Conservation (phyloP, 1,140 invertebrate genomes). For the Drosophila pectinifera region DNA sequence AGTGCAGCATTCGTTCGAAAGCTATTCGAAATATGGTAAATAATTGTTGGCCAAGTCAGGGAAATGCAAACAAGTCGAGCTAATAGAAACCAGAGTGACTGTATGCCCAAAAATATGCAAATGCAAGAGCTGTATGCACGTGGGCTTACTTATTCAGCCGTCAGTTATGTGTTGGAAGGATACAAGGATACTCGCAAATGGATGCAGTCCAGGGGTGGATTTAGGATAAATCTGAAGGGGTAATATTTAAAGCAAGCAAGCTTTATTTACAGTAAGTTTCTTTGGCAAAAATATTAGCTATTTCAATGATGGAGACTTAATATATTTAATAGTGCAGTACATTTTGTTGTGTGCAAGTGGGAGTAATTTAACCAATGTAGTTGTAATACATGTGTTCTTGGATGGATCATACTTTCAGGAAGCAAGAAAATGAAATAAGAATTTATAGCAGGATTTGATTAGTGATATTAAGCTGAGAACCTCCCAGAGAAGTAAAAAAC, state of each 20-base stretch:
- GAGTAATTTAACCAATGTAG: too few relatives aligned
- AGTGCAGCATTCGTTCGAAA: neutral
- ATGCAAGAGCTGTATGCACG: constrained; percentile 22
- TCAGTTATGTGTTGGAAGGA: constrained; percentile 16
- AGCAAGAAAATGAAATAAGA: too few relatives aligned
- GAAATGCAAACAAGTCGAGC: constrained; percentile 53
- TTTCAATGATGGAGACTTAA: neutral
- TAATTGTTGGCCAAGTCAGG: constrained; percentile 30
- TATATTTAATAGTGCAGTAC: too few relatives aligned
- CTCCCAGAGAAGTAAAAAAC: neutral
- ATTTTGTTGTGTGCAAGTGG: too few relatives aligned
- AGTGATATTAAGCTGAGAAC: neutral
- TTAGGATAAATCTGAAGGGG: neutral
- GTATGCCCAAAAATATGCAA: constrained; percentile 47
- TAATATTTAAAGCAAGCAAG: too few relatives aligned
- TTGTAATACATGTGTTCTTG: too few relatives aligned
- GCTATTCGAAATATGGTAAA: constrained; percentile 13
- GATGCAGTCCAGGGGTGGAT: constrained; percentile 3
- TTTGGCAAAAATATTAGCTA: too few relatives aligned
- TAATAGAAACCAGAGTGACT: constrained; percentile 17
- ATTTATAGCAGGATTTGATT: too few relatives aligned
- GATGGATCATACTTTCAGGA: neutral
- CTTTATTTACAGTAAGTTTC: neutral
- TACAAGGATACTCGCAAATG: constrained; percentile 1
- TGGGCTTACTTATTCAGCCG: constrained; percentile 9